Base-by-base conservation (phyloP, 2,797 vertebrate genomes). In the Sandelia bainsii region DNA sequence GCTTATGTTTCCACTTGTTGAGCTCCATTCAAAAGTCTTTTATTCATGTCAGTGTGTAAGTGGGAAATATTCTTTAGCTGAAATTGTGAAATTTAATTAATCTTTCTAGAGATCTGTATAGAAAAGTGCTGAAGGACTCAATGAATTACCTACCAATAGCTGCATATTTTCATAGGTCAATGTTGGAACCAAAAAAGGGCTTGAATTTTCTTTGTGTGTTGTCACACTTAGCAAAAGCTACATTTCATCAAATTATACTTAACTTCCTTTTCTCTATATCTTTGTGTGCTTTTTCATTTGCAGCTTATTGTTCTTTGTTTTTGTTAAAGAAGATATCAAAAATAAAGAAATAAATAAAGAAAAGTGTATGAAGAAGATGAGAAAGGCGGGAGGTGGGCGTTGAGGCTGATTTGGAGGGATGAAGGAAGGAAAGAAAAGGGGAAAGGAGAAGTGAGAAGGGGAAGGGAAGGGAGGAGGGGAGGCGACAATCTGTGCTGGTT, bases 401-500 rank as follows among this genome's bases (percentile, higher is more conserved):
- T 17, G 29, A 71, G 50, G 65, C 59, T 72, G 66, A 82, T 83
- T 84, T 71, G 12, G 50, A 75, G 61, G 51, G 69, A 75, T 62
- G 75, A 73, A 56, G 64, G 45, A 72, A 67, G 46, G 57, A 69
- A 67, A 54, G 61, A 54, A 45, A 27, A 65, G 75, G 57, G 49
- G 62, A 61, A 32, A 22, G 16, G 32, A 63, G 51, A 49, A 22
- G 39, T 70, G 52, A 69, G 34, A 68, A 87, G 75, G 61, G 46
- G 34, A 72, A 53, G 68, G 34, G 73, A 87, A 72, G 60, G 49
- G 53, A 58, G 63, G 74, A 73, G 66, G 68, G 72, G 69, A 68
- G 69, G 87, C 71, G 83, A 77, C 85, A 92, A 89, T 91, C 87
- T 91, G 82, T 78, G 82, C 87, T 90, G 89, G 86, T 91, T 89